Evolutionary conservation across 1,140 invertebrate species (phyloP), one percentile per base, ranked within the genome.

Genomic region (Theocolax elegans): DNA sequence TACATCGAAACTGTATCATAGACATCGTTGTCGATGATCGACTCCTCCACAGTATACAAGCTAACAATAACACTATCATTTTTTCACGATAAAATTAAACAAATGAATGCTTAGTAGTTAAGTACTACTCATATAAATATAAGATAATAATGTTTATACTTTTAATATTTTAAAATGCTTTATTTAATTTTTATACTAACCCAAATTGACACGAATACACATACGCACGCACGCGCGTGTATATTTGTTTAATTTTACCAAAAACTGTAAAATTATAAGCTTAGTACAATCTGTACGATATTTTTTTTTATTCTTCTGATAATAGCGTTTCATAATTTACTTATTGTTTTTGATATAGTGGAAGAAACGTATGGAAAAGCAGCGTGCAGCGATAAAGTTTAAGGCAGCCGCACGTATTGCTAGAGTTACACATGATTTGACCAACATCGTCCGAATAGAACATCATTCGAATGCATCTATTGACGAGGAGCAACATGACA

Each of bases 331-430:
- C 38, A 53, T 63, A 38, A 53, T 44, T 56, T 10, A 6, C 0
- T 27, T 58, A 13, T 40, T 56, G 48, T 58, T 58, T 44, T 58
- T 49, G 3, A 87, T 85, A 67, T 77, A 91, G 88, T 92, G 91
- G 91, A 92, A 91, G 76, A 89, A 89, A 68, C 92, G 91, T 78
- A 84, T 90, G 75, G 90, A 91, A 58, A 91, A 90, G 78, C 87
- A 89, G 78, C 87, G 87, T 72, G 90, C 89, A 0, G 84, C 88
- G 23, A 90, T 90, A 42, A 88, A 90, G 73, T 92, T 92, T 66
- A 91, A 91, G 81, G 91, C 91, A 25, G 90, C 90, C 1, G 88
- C 87, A 64, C 83, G 87, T 25, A 87, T 89, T 19, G 88, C 88
- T 13, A 72, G 81, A 17, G 80, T 86, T 38, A 81, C 84, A 7